Base-by-base conservation (phyloP, 1,140 invertebrate species). In the Pectinophora gossypiella region DNA sequence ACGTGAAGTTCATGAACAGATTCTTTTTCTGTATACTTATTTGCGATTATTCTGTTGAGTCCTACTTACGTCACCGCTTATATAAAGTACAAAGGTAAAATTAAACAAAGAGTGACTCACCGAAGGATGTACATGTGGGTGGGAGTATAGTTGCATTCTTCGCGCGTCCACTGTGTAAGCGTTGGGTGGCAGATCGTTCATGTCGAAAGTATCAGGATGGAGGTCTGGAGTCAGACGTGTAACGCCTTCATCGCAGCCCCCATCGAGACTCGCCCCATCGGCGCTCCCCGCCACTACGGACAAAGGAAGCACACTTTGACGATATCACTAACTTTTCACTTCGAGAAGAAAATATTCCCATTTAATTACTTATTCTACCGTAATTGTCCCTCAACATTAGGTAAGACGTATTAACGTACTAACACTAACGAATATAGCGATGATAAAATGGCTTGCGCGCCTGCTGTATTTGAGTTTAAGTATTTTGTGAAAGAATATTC, bases 91-190 rank as follows among this genome's bases (percentile, higher is more conserved):
- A 27, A 27, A 27, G 23, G 23, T 6, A 27, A 27, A 27, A 27
- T 6, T 6, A 18, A 40, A 40, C 36, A 40, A 40, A 35, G 36
- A 42, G 6, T 61, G 54, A 76, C 76, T 79, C 65, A 84, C 80
- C 65, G 74, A 52, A n/a, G 68, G 72, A 56, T 74, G 66, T 19
- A 71, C 15, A 61, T 79, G 76, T 12, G 72, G 63, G 53, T 82
- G 78, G 1, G 72, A 64, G 27, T 72, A 79, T 19, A 82, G 62
- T 47, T 77, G 72, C 78, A 85, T 85, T 65, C 81, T 85, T 50
- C 76, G 65, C 19, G 72, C 64, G 56, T 85, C 79, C 51, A 68
- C 57, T 3, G 56, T 36, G 59, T 76, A 81, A 19, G 59, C 46
- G 50, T 56, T 70, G 6, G 68, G 48, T 6, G 75, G 70, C 19